Conservation (phyloP, 1,140 invertebrate species). For the Hylaeus anthracinus region DNA sequence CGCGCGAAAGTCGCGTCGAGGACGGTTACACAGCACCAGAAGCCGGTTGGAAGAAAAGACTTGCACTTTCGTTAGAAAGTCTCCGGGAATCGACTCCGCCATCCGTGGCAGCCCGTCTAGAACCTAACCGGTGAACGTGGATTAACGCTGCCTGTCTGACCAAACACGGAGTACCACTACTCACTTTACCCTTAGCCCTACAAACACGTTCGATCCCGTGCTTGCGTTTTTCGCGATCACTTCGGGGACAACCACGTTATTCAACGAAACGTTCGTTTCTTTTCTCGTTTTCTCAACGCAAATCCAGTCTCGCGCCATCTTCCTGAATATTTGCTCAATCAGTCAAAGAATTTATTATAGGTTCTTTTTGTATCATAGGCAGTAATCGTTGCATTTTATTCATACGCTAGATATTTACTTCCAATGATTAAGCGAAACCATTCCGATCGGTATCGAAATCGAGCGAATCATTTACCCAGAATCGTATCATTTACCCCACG, state of each 20-base stretch:
- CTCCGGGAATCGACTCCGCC: slow-evolving; percentile 72
- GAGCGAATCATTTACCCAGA: too few relatives aligned
- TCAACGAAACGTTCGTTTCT: too few relatives aligned
- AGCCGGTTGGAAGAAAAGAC: slow-evolving; percentile 75
- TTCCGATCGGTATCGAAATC: too few relatives aligned
- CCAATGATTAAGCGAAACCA: too few relatives aligned
- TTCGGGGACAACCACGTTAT: not conserved
- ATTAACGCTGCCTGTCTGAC: slow-evolving; percentile 51
- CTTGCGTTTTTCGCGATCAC: not conserved
- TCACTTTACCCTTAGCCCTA: slow-evolving; percentile 49
- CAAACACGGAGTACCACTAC: slow-evolving; percentile 55
- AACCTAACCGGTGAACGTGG: slow-evolving; percentile 46
- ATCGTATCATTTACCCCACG: too few relatives aligned
- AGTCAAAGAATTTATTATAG: too few relatives aligned
- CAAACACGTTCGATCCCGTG: slow-evolving; percentile 1
- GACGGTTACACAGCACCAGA: slow-evolving; percentile 70
- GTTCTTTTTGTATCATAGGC: too few relatives aligned
- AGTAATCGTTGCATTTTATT: too few relatives aligned
- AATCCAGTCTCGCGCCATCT: too few relatives aligned
- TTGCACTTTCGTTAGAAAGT: slow-evolving; percentile 81
- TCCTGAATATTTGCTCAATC: too few relatives aligned
- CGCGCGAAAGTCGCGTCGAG: slow-evolving; percentile 64
- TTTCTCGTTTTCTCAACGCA: too few relatives aligned
- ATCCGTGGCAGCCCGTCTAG: slow-evolving; percentile 69
- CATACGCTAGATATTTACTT: too few relatives aligned